Base-by-base conservation (phyloP, 2,797 vertebrate species). In the Otus scops region DNA sequence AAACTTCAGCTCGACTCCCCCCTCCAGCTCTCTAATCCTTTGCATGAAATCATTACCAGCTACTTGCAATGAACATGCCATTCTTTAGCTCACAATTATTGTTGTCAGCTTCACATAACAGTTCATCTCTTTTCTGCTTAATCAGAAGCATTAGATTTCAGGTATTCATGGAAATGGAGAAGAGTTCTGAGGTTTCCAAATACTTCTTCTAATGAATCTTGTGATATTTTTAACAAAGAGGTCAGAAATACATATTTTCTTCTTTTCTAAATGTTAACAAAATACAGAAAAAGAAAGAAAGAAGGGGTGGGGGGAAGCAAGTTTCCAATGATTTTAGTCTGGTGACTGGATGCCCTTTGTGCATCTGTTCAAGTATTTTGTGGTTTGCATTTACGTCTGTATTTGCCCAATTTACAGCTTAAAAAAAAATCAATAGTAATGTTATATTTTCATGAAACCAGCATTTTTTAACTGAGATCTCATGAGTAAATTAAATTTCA, bases 291-390 rank as follows among this genome's bases (percentile, higher is more conserved):
- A 96, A 94, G 48, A 82, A 84, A 88, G 75, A 86, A 94, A 79
- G 43, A 64, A 85, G 26, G 84, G 68, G 54, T 6, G 65, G 64
- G 38, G 79, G 43, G 15, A 75, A 91, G 47, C 65, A 89, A 89
- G 87, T 96, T 97, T 94, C 95, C 89, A 94, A 84, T 81, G 63
- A 95, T 76, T 94, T 95, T 88, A 86, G 89, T 92, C 79, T 95
- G 93, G 85, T 96, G 95, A 95, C 94, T 95, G 75, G 48, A 83
- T 95, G 95, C 95, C 94, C 93, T 97, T 92, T 95, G 94, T 96
- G 96, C 93, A 96, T 97, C 92, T 94, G 88, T 97, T 97, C 97
- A 97, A 97, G 92, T 97, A 97, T 97, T 97, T 97, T 97, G 97
- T 95, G 97, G 97, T 97, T 96, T 97, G 81, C 92, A 97, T 97